Conservation (phyloP, 2,797 vertebrate genomes). For the Vipera latastei region DNA sequence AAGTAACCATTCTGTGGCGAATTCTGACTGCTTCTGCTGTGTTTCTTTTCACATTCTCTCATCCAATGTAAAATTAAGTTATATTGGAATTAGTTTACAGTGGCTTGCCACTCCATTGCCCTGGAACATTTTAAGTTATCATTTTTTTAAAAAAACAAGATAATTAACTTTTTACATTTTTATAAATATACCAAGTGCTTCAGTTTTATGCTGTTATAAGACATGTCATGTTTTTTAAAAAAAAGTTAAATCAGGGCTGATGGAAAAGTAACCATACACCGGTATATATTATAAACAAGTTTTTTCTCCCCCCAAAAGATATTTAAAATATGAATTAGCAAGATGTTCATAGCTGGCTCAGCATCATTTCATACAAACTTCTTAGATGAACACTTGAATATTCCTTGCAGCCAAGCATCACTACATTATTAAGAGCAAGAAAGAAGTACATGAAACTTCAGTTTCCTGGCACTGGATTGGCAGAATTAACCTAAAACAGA, state of each 20-base stretch:
- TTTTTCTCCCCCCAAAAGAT: neutral
- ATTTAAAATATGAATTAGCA: neutral
- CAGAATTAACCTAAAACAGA: neutral
- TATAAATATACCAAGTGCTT: neutral
- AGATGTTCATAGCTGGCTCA: neutral
- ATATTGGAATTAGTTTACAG: neutral
- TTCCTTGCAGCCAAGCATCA: rapidly evolving
- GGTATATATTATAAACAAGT: neutral
- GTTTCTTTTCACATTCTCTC: neutral
- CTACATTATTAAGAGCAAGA: rapidly evolving
- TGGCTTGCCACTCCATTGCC: neutral
- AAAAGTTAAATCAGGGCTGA: neutral
- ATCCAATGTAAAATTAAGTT: neutral
- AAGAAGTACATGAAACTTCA: rapidly evolving
- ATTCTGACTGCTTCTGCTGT: neutral
- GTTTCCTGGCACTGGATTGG: neutral
- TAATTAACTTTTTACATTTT: neutral
- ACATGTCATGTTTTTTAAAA: neutral
- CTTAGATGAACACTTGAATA: neutral
- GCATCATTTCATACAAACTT: no score
- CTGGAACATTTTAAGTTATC: neutral
- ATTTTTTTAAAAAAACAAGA: neutral
- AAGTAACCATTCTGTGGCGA: neutral
- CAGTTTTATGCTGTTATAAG: neutral
- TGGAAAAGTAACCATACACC: neutral